Conservation (phyloP, 2,888 invertebrate species). For the Nebria brevicollis region DNA sequence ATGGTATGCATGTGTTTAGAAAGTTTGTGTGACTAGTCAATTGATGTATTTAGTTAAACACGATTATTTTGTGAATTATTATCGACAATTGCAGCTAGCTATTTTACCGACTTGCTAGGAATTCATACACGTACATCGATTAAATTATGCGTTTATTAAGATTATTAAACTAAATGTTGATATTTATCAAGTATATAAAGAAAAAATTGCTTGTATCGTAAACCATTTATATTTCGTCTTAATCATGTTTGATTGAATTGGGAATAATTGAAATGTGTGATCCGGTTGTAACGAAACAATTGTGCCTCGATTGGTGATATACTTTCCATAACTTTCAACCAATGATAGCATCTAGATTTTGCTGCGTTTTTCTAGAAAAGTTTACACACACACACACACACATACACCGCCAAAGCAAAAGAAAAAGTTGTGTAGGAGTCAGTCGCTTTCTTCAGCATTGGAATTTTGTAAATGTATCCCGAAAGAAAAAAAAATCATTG, state of each 20-base stretch:
- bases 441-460: neutral
- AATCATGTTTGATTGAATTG: too few relatives aligned
- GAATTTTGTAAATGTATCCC: neutral
- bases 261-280: too few relatives aligned
- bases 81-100: slow-evolving; percentile 6
- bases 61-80: slow-evolving; percentile 39
- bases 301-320: neutral
- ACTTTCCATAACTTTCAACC: neutral
- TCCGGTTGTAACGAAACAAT: neutral
- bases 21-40: slow-evolving; percentile 4
- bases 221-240: too few relatives aligned
- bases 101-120: neutral
- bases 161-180: neutral
- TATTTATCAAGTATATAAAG: neutral
- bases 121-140: neutral
- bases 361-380: neutral
- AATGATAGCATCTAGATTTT: neutral
- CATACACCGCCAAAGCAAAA: neutral
- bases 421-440: neutral
- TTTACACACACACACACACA: neutral
- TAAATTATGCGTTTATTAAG: neutral
- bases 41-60: slow-evolving; percentile 41
- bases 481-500: neutral
- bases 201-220: neutral
- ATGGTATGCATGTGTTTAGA: slow-evolving; percentile 5